These are phyloP conservation scores for Ochotona princeps DNA, from an alignment of 2,113 vertebrate genomes.

Conservation along the genomic window DNA sequence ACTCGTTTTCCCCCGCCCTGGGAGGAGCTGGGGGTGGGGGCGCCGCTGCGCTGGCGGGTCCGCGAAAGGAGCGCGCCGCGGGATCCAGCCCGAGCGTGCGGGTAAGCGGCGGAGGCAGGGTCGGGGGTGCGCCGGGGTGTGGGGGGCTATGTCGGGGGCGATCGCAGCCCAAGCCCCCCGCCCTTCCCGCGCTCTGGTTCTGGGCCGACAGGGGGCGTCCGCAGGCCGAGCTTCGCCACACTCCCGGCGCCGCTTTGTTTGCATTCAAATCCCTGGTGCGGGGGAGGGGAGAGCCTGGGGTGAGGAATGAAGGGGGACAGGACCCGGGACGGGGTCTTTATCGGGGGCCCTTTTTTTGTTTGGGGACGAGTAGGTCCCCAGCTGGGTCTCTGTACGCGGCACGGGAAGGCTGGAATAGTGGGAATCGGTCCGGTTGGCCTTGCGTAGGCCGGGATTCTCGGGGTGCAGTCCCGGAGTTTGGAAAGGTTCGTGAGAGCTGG, in stretches of 20 bases:
- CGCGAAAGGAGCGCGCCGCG: neutral
- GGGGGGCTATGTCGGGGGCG: neutral
- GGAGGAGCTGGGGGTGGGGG: neutral
- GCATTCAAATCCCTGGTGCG: conserved; percentile 75
- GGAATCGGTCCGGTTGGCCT: neutral
- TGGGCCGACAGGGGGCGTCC: conserved; percentile 77
- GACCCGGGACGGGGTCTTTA: neutral
- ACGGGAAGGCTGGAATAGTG: neutral
- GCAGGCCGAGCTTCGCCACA: conserved; percentile 66
- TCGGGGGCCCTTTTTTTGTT: conserved; percentile 54
- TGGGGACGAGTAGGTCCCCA: neutral
- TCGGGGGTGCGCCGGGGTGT: neutral
- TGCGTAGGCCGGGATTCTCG: neutral
- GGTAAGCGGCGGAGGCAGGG: neutral
- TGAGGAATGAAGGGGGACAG: neutral
- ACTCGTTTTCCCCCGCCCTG: neutral
- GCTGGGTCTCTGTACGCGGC: neutral
- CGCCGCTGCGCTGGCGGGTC: neutral
- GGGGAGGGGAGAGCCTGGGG: conserved; percentile 50
- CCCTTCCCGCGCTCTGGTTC: conserved; percentile 57
- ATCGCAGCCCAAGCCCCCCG: neutral
- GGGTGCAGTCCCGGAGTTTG: conserved; percentile 22
- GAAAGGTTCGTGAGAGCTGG: neutral
- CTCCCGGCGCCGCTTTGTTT: conserved; percentile 80
- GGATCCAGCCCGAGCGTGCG: neutral